phyloP scores from a whole-genome alignment of 2,888 invertebrate genomes.

The Pollenia griseotomentosa region DNA sequence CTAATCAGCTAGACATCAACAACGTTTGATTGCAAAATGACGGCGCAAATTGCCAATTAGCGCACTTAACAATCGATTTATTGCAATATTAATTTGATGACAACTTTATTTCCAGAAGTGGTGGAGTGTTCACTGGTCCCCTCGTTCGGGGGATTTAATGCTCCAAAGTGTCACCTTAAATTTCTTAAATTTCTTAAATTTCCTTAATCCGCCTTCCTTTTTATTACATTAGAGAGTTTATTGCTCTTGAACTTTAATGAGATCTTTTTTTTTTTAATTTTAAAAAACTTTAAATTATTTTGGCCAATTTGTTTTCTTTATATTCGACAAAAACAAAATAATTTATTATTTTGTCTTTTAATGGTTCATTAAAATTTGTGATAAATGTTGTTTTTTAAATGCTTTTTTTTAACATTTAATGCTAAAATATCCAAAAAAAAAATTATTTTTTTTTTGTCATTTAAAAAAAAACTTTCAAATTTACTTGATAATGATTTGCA shows the following conservation, averaged over 20 bases:
- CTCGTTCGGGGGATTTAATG: no score
- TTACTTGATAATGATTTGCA: conserved; percentile 32
- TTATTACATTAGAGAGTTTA: conserved; percentile 7
- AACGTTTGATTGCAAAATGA: no score
- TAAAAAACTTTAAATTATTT: background rate
- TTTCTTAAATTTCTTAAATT: background rate
- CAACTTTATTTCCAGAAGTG: no score
- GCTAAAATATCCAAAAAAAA: background rate
- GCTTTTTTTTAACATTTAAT: background rate
- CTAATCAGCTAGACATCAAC: no score
- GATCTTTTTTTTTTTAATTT: conserved; percentile 18
- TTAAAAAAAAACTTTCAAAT: background rate
- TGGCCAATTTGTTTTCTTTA: background rate
- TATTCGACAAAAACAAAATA: background rate
- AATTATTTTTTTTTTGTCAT: background rate
- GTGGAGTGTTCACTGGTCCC: no score
- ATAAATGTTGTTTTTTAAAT: conserved; percentile 16
- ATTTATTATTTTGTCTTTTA: conserved; percentile 14
- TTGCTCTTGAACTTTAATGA: background rate
- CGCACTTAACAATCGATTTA: no score
- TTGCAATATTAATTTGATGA: no score
- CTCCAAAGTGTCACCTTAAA: background rate
- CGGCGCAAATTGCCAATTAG: no score
- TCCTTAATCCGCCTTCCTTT: background rate
- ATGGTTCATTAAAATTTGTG: conserved; percentile 25